Percentiles rank a stretch among this genome's conserved stretches.
phyloP scores from a whole-genome alignment of 2,113 vertebrate genomes.

The Crocuta crocuta region DNA sequence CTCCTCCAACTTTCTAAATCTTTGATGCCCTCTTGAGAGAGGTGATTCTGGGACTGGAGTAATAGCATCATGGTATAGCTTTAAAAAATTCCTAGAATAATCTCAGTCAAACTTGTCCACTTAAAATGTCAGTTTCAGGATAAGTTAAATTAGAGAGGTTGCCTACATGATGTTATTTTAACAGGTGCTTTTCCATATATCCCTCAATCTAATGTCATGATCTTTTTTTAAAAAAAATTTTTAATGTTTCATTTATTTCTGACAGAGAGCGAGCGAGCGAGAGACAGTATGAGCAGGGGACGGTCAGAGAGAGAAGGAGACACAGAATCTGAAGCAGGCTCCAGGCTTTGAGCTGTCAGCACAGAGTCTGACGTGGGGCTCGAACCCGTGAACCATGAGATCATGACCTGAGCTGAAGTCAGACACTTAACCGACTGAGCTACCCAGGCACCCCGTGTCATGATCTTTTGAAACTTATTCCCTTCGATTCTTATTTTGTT shows the following conservation, averaged over 20 bases:
- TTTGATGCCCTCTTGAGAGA: neutral
- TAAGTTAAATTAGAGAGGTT: neutral
- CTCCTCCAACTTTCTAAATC: neutral
- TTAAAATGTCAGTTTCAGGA: neutral
- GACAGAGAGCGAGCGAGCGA: too few relatives aligned
- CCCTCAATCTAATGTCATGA: neutral
- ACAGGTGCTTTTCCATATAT: neutral
- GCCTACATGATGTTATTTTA: neutral
- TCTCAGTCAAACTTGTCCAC: neutral
- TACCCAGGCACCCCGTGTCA: too few relatives aligned
- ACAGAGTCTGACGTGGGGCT: too few relatives aligned
- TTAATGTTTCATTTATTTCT: too few relatives aligned
- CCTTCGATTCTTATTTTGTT: neutral
- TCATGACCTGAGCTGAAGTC: too few relatives aligned
- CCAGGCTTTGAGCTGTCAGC: too few relatives aligned
- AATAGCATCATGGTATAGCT: neutral
- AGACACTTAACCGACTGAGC: too few relatives aligned
- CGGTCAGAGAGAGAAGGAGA: too few relatives aligned
- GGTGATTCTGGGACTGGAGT: neutral
- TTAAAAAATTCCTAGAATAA: constrained; percentile 45
- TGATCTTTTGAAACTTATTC: constrained; percentile 10
- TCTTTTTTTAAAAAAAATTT: too few relatives aligned
- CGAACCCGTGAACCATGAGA: too few relatives aligned
- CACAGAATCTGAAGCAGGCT: too few relatives aligned
- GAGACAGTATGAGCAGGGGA: too few relatives aligned